phyloP scores from a whole-genome alignment of 2,888 invertebrate species.

The Hemaris fuciformis region DNA sequence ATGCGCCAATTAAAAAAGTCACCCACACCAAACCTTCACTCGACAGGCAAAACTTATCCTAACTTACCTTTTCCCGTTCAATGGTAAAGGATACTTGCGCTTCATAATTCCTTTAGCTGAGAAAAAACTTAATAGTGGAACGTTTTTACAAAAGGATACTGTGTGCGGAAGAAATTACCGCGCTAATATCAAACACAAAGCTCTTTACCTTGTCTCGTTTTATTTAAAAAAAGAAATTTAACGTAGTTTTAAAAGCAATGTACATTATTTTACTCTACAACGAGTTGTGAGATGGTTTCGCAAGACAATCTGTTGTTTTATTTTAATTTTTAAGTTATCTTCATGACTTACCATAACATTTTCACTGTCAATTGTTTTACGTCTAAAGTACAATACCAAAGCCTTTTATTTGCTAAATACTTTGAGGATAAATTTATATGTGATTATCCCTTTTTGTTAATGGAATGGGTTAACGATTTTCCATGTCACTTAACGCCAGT shows the following conservation, averaged over 20 bases:
- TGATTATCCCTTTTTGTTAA: too few relatives aligned
- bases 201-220: slow-evolving; percentile 39
- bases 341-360: too few relatives aligned
- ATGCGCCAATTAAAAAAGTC: background rate
- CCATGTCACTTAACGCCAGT: too few relatives aligned
- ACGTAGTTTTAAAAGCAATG: background rate
- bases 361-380: too few relatives aligned
- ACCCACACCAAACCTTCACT: background rate
- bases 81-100: slow-evolving; percentile 6
- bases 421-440: too few relatives aligned
- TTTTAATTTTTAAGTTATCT: background rate
- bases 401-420: too few relatives aligned
- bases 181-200: slow-evolving; percentile 65
- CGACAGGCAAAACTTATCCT: background rate
- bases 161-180: slow-evolving; percentile 66
- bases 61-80: background rate
- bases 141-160: slow-evolving; percentile 61
- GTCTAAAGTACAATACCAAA: too few relatives aligned
- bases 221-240: slow-evolving; percentile 1
- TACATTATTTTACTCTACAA: background rate
- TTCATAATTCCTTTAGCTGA: slow-evolving; percentile 16
- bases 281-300: background rate
- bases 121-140: slow-evolving; percentile 42
- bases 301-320: background rate
- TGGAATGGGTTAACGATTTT: too few relatives aligned